Conservation (phyloP, 2,888 invertebrate genomes). For the Podabrus alpinus region DNA sequence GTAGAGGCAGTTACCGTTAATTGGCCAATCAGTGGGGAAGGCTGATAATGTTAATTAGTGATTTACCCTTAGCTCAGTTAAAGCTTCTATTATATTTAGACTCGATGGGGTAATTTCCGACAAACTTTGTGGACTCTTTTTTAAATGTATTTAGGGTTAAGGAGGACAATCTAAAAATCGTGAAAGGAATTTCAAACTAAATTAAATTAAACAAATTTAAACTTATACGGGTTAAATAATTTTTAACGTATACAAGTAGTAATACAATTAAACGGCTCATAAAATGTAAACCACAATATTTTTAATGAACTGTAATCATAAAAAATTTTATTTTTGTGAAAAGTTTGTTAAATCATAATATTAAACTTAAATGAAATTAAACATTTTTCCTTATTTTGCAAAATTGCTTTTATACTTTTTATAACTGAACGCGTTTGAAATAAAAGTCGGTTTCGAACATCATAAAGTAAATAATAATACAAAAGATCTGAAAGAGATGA, state of each 20-base stretch:
- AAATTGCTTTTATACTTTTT: neutral
- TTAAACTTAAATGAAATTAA: neutral
- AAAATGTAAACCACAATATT: neutral
- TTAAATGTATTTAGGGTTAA: conserved; percentile 30
- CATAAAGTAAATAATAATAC: conserved; percentile 17
- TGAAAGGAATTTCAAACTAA: conserved; percentile 30
- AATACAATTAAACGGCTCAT: neutral
- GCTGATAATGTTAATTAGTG: conserved; percentile 36
- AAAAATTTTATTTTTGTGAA: neutral
- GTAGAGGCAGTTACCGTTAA: conserved; percentile 28
- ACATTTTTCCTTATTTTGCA: neutral
- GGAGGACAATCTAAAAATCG: conserved; percentile 34
- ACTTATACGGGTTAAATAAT: neutral
- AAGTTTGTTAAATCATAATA: neutral
- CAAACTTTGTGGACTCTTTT: conserved; percentile 33
- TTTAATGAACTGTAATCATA: neutral
- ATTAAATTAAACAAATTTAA: conserved; percentile 33
- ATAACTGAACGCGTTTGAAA: neutral
- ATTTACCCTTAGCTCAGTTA: conserved; percentile 31
- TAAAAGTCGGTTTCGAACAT: conserved; percentile 12
- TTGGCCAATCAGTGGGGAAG: conserved; percentile 33
- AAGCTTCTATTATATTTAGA: conserved; percentile 35
- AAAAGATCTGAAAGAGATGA: conserved; percentile 21
- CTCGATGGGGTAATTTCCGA: conserved; percentile 39
- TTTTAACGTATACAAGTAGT: no score